A percentile compares a stretch with the other conserved stretches of the same genome.
Conservation (phyloP, 2,113 vertebrate species). For the Calidris pugnax region DNA sequence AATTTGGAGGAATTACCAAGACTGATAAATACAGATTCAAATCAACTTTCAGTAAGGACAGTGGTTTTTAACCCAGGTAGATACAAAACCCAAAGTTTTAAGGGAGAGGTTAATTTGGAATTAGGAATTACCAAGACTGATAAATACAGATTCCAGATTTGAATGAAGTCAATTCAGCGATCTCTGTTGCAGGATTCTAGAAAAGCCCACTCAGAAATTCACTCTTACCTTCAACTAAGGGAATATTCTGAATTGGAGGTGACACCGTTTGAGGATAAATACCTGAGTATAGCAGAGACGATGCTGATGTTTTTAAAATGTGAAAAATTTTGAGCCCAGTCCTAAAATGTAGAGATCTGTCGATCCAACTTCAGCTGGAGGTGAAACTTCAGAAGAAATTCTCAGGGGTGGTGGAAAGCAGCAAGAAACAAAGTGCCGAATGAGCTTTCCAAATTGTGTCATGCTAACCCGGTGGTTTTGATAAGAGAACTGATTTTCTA, state of each 20-base stretch:
- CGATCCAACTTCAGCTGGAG: background rate
- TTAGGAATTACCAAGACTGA: background rate
- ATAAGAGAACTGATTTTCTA: background rate
- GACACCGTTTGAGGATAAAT: background rate
- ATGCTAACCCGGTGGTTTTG: background rate
- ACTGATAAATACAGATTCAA: too few relatives aligned
- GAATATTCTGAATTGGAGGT: background rate
- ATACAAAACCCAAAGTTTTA: background rate
- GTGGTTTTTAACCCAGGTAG: background rate
- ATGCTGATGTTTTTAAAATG: background rate
- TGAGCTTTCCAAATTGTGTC: background rate
- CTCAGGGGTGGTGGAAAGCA: background rate
- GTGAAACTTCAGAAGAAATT: background rate
- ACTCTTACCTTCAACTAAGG: background rate
- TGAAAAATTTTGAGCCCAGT: background rate
- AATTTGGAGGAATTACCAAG: background rate
- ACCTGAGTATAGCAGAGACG: accelerated
- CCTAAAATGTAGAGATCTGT: background rate
- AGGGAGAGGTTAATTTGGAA: background rate
- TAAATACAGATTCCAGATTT: background rate
- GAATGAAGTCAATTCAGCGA: background rate
- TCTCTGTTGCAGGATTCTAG: background rate
- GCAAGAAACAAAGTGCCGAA: background rate
- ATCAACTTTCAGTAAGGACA: background rate
- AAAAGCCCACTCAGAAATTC: background rate